phyloP scores from a whole-genome alignment of 1,140 invertebrate genomes.

The Mizuhopecten yessoensis region DNA sequence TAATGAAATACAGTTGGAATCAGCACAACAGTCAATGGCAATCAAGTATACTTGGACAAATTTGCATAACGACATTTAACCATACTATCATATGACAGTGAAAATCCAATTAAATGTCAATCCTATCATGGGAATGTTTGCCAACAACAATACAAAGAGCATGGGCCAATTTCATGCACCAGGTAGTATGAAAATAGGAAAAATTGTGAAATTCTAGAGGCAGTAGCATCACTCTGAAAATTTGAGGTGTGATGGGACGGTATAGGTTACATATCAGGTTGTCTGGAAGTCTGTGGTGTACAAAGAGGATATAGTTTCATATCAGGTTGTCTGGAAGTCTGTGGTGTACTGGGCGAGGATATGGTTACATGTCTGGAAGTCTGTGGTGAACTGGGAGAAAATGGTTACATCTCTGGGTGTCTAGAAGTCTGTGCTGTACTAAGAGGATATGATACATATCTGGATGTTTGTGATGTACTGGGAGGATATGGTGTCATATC shows the following conservation, averaged over 20 bases:
- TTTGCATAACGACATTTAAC: constrained; percentile 34
- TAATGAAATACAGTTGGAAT: neutral
- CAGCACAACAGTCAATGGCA: neutral
- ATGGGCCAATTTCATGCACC: constrained; percentile 24
- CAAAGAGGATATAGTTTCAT: neutral
- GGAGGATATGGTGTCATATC: too few species aligned
- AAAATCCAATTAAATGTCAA: constrained; percentile 11
- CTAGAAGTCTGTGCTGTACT: too few species aligned
- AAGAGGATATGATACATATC: too few species aligned
- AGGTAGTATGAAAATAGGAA: neutral
- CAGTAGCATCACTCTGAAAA: neutral
- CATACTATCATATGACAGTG: constrained; percentile 28
- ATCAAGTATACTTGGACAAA: constrained; percentile 12
- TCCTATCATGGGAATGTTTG: constrained; percentile 9
- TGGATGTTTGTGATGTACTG: too few species aligned
- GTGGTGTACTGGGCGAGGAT: too few species aligned
- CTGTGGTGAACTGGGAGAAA: too few species aligned
- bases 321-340: too few species aligned
- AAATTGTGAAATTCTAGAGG: neutral
- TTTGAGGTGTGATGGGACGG: neutral
- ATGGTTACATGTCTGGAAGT: too few species aligned
- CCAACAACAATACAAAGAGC: constrained; percentile 24
- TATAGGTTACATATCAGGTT: neutral
- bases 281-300: neutral
- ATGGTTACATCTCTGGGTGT: too few species aligned